Base-by-base conservation (phyloP, 1,140 invertebrate species). In the Gyrodactylus bullatarudis region DNA sequence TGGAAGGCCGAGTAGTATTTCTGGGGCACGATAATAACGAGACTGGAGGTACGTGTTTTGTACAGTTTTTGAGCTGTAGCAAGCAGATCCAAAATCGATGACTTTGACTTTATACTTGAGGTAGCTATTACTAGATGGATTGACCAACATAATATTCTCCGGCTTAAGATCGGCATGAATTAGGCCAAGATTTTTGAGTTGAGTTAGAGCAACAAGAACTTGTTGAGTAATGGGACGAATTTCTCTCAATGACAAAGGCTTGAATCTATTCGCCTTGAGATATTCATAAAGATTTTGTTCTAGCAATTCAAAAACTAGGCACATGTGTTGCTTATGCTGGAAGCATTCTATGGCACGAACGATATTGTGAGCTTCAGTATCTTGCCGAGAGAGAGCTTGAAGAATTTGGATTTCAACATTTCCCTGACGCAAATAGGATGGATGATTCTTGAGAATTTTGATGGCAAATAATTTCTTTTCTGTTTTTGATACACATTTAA, bases 41-140 rank as follows among this genome's bases (percentile, higher is more conserved):
- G 91, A 96, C 83, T 99, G 95, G 75, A 99, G 85, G 81, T 99
- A 99, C 0, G 95, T 99, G 79, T 96, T 97, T 81, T 92, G 97
- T 34, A 98, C 91, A 25, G 93, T 93, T 84, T 99, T 99, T 78
- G 90, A 94, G 71, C 96, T 91, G 82, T 98, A 93, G 54, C 90
- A 93, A 23, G 95, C 95, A 77, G 91, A 96, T 75, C 95, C 95
- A 84, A 99, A 99, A 83, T 99, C 95, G 77, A 99, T 99, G 2
- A 99, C 91, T 85, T 95, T 94, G 21, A 85, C 77, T 54, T 91
- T 8, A 74, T 74, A 74, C 26, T 68, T 74, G 20, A 26, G 71
- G 1, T 68, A 20, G 1, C 24, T n/a, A 19, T 69, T 69, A 20
- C 26, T 26, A 1, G 27, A n/a, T 23, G 72, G 72, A 68, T 54